Percentiles rank a stretch among this genome's conserved stretches.
Conservation (phyloP, 2,113 vertebrate genomes). For the Ramphastos sulfuratus region DNA sequence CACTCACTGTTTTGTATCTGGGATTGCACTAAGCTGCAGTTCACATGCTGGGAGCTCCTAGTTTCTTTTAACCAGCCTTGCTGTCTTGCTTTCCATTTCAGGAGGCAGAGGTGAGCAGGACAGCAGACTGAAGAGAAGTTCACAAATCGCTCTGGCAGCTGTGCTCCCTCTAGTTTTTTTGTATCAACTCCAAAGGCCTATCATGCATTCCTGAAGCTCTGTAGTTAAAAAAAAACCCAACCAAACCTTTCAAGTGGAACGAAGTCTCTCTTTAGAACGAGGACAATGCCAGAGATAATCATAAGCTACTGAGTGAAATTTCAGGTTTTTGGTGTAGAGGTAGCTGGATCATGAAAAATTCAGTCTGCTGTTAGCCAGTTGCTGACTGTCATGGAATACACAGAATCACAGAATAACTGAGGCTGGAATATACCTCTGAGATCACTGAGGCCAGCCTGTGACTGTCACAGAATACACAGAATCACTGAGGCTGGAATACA, state of each 20-base stretch:
- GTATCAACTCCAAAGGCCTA: not conserved
- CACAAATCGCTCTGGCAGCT: not conserved
- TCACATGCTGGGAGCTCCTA: not conserved
- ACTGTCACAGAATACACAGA: too few relatives aligned
- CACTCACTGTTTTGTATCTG: not conserved
- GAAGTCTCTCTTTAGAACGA: not conserved
- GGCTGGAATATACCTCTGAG: too few relatives aligned
- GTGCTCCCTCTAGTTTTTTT: not conserved
- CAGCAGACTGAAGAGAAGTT: not conserved
- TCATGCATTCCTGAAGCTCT: not conserved
- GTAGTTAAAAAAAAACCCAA: not conserved
- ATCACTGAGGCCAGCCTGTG: too few relatives aligned
- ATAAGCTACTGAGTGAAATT: not conserved
- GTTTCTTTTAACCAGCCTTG: not conserved
- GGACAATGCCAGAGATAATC: not conserved
- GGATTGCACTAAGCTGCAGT: not conserved
- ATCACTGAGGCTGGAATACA: too few relatives aligned
- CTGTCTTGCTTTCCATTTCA: fast-evolving
- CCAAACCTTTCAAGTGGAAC: not conserved
- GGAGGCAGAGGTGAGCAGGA: not conserved
- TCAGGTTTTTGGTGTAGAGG: not conserved
- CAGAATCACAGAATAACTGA: too few relatives aligned
- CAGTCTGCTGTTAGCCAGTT: not conserved
- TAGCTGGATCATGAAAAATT: not conserved
- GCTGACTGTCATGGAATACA: too few relatives aligned